Base-by-base conservation (phyloP, 2,888 invertebrate species). In the Anodontia alba region DNA sequence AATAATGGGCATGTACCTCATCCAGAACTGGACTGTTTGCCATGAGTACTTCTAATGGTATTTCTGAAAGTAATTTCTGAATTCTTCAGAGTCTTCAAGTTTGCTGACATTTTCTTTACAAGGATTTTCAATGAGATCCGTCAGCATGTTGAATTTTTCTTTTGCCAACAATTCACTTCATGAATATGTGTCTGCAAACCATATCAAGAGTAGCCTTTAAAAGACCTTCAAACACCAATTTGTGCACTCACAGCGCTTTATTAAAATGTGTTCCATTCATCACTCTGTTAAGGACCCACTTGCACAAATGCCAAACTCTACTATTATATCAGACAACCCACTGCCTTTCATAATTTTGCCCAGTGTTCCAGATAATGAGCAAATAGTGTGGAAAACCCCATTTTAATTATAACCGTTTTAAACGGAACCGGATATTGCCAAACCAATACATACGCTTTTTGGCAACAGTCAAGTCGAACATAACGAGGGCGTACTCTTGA, bases 21-120 rank as follows among this genome's bases (percentile, higher is more conserved):
- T n/a, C 79, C 79, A 84, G 51, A 81, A 86, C 77, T 79, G 80
- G 23, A 81, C 75, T 12, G 86, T 85, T 86, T 80, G 0, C 83
- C 78, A 1, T 72, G 17, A 38, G 46, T 26, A 0, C 81, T 77
- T 5, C 57, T 42, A 17, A 29, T 51, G 43, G 70, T 76, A 79
- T 15, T 20, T 36, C 29, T 79, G 26, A 49, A 57, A 76, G 46
- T 57, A 73, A 7, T 23, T n/a, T 33, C 17, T 20, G 42, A 31
- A 66, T 2, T 78, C 17, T 36, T 82, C 69, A 3, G 46, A 51
- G 26, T 20, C 31, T 31, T 69, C 2, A 17, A 72, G n/a, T 15
- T 70, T 7, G 33, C 43, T 36, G 7, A 51, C 36, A 3, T n/a
- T 70, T 23, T 74, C 67, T 20, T 49, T 36, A 0, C 23, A 51